Evolutionary conservation across 2,113 vertebrate species (phyloP), one percentile per base, ranked within the genome.

Genomic region (Danio rerio): DNA sequence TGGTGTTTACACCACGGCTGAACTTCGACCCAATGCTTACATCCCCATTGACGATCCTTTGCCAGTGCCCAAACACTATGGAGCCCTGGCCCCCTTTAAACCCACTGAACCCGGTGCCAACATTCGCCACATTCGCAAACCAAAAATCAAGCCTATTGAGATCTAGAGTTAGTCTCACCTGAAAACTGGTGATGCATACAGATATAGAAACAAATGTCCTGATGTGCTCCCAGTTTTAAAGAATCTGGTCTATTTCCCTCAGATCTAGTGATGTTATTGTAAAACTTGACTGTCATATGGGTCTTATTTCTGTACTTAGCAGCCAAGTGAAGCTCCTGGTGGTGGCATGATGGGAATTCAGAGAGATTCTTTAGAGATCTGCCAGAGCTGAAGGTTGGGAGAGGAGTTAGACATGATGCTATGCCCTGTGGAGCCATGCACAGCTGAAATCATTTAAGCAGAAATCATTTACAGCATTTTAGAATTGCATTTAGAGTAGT

Each of bases 111-210:
- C 91, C 0, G 91, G 94, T 5, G 87, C 91, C 45, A 94, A 92
- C 55, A 94, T 92, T 73, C 94, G 96, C 71, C 94, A 96, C 80
- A 91, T 96, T 81, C 93, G 93, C 87, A 97, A 97, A 82, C 94
- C 96, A 2, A 47, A 83, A 12, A 49, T 88, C 68, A 94, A 93
- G 82, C 92, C 94, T 11, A 92, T 92, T 50, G 92, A 96, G 88
- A 92, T 92, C 58, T 96, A 91, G 93, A n/a, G 49, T 76, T 7
- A 76, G 73, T 76, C 49, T 61, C 7, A 49, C 13, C 16, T 58
- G 6, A n/a, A 70, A 31, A 69, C 20, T 31, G 5, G 68, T 47
- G 56, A 21, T 50, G 21, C 49, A 42, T 20, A 40, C 42, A 40
- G 7, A 52, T 15, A 16, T 53, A 9, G 58, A 74, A 82, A 53